Base-by-base conservation (phyloP, 2,888 invertebrate genomes). In the Microctonus aethiopoides region DNA sequence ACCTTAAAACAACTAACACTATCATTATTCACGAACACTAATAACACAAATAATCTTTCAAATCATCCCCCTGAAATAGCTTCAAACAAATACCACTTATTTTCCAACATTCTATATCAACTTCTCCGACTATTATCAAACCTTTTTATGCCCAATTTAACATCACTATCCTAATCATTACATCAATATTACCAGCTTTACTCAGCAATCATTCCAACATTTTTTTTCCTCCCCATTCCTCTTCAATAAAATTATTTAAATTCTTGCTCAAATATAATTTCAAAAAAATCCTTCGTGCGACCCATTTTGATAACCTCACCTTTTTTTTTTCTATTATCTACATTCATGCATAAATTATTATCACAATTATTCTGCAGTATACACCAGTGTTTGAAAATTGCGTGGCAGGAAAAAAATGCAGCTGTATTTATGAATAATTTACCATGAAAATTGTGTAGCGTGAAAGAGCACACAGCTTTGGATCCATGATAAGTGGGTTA, bases 371-470 rank as follows among this genome's bases (percentile, higher is more conserved):
- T 57, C 3, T 29, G 16, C 16, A 29, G 32, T 13, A 10, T 34
- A 32, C 4, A 57, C 26, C 6, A 2, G n/a, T 32, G 57, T 7
- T 29, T n/a, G 16, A 16, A 32, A 57, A 57, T 57, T 57, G 20
- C n/a, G n/a, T n/a, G n/a, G 16, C 57, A 32, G 57, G 32, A 26
- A 52, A 59, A 57, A 24, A n/a, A n/a, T 66, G 70, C 29, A 68
- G 66, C 24, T 54, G 61, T 56, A 61, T 39, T 63, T 57, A 75
- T 75, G 75, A 75, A 75, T 73, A 71, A 73, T 75, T 73, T 65
- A 75, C 67, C 68, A 64, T 65, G 66, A 73, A 51, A 52, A n/a
- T 7, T 4, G 32, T 64, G 68, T 66, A 65, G 56, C 65, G 64
- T 70, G 68, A 67, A 61, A 67, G 63, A 52, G 32, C 22, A 41